Evolutionary conservation across 92 coral and sea anemone species (phyloP), one percentile per base, ranked within the genome.

Genomic region (Umimayanthus chanpuru): DNA sequence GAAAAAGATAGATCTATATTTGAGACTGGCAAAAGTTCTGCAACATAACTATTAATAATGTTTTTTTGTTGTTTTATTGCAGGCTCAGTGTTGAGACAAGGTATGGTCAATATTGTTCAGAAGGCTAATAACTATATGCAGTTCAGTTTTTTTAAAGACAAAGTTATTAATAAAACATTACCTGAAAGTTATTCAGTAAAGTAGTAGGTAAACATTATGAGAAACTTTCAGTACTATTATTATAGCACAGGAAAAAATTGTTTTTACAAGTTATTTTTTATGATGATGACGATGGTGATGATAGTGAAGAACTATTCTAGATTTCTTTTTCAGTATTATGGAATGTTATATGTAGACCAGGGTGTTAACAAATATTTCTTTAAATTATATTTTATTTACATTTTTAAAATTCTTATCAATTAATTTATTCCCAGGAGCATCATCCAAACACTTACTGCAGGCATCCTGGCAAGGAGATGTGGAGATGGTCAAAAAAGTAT

Each of bases 381-480:
- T n/a, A 65, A 26, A 2, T 47, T n/a, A 26, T 5, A 20, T 41
- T 78, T 47, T 73, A 39, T 4, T 74, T 74, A 32, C 0, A 32
- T 76, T 76, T 39, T 76, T 16, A 15, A 32, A 32, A 32, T 76
- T 76, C 39, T 76, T 16, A 15, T n/a, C n/a, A n/a, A n/a, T 77
- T 14, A 25, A 28, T 21, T 36, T 40, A n/a, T 38, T 73, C 47
- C 26, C 86, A 96, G 99, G 99, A 21, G 89, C 90, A 16, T 94
- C 95, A 32, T 88, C 94, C n/a, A 93, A 96, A 18, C 99, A 94
- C 75, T 92, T 97, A 26, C 89, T 96, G 26, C 99, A 97, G 84
- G 99, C 99, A 40, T 96, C 99, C 0, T 97, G 99, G 99, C 99
- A 97, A 90, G 99, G 99, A 76, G 94, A 97, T 90, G 86, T 91